Base-by-base conservation (phyloP, 1,140 invertebrate genomes). In the Latrodectus geometricus region DNA sequence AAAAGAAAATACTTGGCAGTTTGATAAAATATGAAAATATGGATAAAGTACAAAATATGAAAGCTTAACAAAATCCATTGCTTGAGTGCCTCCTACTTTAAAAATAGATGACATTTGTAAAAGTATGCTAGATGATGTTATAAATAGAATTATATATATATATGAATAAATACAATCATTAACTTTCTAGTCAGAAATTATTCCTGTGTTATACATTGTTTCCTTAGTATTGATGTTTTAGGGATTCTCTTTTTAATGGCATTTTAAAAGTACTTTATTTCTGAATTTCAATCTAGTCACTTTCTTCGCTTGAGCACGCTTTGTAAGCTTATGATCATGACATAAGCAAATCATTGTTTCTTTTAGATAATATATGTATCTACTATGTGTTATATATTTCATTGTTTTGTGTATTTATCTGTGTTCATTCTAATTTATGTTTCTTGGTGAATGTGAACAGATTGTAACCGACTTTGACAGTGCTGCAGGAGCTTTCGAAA, bases 371-470 rank as follows among this genome's bases (percentile, higher is more conserved):
- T 61, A 35, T 61, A 61, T 61, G 54, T 61, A 17, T 61, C 11
- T 70, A 70, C 17, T 14, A 70, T 20, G 69, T 21, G 69, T 20
- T 70, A 72, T 81, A 68, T 54, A 81, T 81, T 72, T 15, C 49
- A 20, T 81, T 81, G 49, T 81, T 81, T 81, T 81, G 20, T 70
- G 52, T 70, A 54, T 35, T 81, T 66, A 70, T 81, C 66, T 70
- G 79, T 81, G 52, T 72, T 81, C 68, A 72, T 81, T 81, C 66
- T 72, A 69, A 72, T 81, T 81, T 61, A 65, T 72, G 79, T 81
- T 81, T 50, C 70, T 65, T 54, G 79, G 66, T 81, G 68, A 70
- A 68, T 72, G 68, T 17, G n/a, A 72, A 12, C 35, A 68, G 79
- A 81, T 52, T 72, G 68, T 81, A 56, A 15, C 54, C 20, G 21